phyloP scores from a whole-genome alignment of 2,888 invertebrate genomes.

The Myopa testacea region DNA sequence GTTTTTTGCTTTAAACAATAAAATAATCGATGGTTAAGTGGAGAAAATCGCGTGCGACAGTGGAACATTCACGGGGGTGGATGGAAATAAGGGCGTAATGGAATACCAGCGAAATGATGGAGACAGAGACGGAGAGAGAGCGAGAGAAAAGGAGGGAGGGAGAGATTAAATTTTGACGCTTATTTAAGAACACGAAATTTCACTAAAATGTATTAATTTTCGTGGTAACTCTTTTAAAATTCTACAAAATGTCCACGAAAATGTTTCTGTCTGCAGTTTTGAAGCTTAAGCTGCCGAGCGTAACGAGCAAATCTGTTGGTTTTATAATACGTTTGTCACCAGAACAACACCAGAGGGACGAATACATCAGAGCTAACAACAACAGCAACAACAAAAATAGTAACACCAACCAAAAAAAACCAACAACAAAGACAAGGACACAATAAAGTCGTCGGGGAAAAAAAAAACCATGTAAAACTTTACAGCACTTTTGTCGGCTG shows the following conservation, averaged over 20 bases:
- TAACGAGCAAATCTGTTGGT: neutral
- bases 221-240: too few relatives aligned
- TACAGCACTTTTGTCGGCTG: conserved; percentile 14
- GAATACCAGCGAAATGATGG: too few relatives aligned
- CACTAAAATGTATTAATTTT: too few relatives aligned
- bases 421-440: too few relatives aligned
- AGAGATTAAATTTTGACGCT: too few relatives aligned
- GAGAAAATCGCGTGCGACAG: neutral
- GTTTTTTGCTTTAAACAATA: neutral
- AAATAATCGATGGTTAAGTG: neutral
- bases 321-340: neutral
- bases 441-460: too few relatives aligned
- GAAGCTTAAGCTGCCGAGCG: neutral
- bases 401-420: too few relatives aligned
- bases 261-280: neutral
- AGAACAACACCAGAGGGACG: neutral
- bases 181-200: too few relatives aligned
- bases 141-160: too few relatives aligned
- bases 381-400: neutral
- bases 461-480: neutral
- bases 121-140: too few relatives aligned
- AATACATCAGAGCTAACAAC: neutral
- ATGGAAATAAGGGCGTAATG: too few relatives aligned
- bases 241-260: neutral
- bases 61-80: neutral